A percentile compares a stretch with the other conserved stretches of the same genome.
phyloP scores from a whole-genome alignment of 2,888 invertebrate genomes.

The Drosophila borealis region DNA sequence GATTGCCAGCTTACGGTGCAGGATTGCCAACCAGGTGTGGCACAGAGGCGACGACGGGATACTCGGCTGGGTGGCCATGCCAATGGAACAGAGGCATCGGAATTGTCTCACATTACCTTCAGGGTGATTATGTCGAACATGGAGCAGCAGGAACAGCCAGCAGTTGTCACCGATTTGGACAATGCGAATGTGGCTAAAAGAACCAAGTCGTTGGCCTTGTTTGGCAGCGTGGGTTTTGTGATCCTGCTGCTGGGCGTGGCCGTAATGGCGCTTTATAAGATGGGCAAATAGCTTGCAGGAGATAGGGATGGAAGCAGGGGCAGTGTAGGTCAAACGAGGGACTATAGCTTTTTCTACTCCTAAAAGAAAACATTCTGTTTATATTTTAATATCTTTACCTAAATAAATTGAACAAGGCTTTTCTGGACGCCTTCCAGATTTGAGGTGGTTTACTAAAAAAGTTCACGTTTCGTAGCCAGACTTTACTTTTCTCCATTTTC shows the following conservation, averaged over 20 bases:
- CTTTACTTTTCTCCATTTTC: too few relatives aligned
- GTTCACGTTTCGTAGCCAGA: too few relatives aligned
- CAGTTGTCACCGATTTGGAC: not conserved
- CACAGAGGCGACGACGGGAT: constrained; percentile 71
- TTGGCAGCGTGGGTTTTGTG: constrained; percentile 75
- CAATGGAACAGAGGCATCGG: constrained; percentile 77
- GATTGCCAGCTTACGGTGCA: constrained; percentile 85
- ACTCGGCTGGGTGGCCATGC: not conserved
- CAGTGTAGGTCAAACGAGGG: too few relatives aligned
- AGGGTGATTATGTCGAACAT: constrained; percentile 72
- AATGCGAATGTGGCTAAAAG: not conserved
- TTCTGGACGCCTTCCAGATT: too few relatives aligned
- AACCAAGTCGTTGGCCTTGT: constrained; percentile 54
- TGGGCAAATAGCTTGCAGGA: constrained; percentile 48
- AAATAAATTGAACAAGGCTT: too few relatives aligned
- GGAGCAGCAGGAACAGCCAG: constrained; percentile 21
- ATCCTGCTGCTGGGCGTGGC: constrained; percentile 67
- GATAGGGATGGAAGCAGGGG: not conserved
- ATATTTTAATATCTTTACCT: too few relatives aligned
- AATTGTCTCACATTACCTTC: constrained; percentile 82
- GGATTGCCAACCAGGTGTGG: constrained; percentile 68
- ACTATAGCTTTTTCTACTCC: too few relatives aligned
- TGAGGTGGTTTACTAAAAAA: too few relatives aligned
- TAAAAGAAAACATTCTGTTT: too few relatives aligned
- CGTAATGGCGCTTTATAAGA: constrained; percentile 66